Base-by-base conservation (phyloP, 2,797 vertebrate genomes). In the Pipistrellus pygmaeus region DNA sequence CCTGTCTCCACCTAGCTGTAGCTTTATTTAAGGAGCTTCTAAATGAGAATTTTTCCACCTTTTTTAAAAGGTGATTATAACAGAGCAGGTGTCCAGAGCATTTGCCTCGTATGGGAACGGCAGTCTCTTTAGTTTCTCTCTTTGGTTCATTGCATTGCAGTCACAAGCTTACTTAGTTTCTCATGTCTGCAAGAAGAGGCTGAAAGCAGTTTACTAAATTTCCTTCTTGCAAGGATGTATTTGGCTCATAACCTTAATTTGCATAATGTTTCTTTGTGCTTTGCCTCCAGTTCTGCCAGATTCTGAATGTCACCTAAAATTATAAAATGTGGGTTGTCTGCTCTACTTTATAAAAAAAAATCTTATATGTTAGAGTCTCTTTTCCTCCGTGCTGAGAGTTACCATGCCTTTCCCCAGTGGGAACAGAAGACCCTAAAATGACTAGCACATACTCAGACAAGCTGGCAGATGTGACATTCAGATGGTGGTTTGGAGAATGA, bases 251-350 rank as follows among this genome's bases (percentile, higher is more conserved):
- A 14, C 25, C 20, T 53, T 82, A 62, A 71, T 75, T 76, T 92
- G 77, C 85, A 51, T 93, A 55, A 48, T 85, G 57, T 95, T 95
- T 91, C 46, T 87, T 57, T 96, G 62, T 90, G 72, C 73, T 96
- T 96, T 86, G 72, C 84, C 53, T 97, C 92, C 82, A 93, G 80
- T 55, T 84, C 73, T 85, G 62, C 88, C 94, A 96, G 80, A 27
- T 80, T 93, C 88, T 90, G 73, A 95, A 60, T 17, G 57, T 96
- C 91, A 95, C 60, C 80, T 78, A 6, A 41, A 94, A 95, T 97
- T 94, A 96, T 46, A n/a, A 32, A 23, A 1, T 76, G 21, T 68
- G 17, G 60, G 5, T 41, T 35, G 95, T 95, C 5, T 73, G 85
- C 85, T 71, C 46, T 41, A 4, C 46, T 78, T 88, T 87, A 81